A percentile compares a stretch with the other conserved stretches of the same genome.
These are phyloP conservation scores for Tortrix viridana DNA, from an alignment of 2,888 invertebrate species.

Conservation along the genomic window DNA sequence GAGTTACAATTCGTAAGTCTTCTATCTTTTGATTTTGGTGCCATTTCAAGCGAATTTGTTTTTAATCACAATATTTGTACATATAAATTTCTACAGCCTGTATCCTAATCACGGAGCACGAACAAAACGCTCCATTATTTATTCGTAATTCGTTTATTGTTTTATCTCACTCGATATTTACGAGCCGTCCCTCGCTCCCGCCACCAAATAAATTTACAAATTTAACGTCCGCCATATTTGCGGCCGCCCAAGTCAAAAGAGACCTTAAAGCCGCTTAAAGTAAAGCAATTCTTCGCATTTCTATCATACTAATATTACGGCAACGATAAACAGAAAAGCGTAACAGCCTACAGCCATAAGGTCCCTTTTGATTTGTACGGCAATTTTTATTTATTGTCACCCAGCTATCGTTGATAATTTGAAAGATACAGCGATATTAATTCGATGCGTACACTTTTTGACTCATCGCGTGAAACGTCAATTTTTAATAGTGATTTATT, in stretches of 20 bases:
- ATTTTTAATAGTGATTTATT: constrained; percentile 76
- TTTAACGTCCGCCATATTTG: constrained; percentile 73
- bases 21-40: too few relatives aligned
- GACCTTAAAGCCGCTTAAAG: too few relatives aligned
- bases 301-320: too few relatives aligned
- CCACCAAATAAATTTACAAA: constrained; percentile 72
- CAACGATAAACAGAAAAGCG: too few relatives aligned
- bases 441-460: constrained; percentile 61
- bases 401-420: constrained; percentile 73
- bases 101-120: constrained; percentile 68
- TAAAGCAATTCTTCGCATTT: too few relatives aligned
- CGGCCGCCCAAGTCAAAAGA: too few relatives aligned
- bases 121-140: constrained; percentile 82
- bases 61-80: too few relatives aligned
- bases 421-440: constrained; percentile 75
- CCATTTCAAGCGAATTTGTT: too few relatives aligned
- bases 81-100: constrained; percentile 50
- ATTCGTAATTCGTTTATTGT: constrained; percentile 83
- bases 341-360: too few relatives aligned
- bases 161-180: constrained; percentile 82
- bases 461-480: constrained; percentile 76
- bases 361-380: too few relatives aligned
- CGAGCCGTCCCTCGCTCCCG: constrained; percentile 65
- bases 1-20: too few relatives aligned
- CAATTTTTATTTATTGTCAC: constrained; percentile 46